Conservation (phyloP, 2,888 invertebrate species). For the Oscheius sp. region DNA sequence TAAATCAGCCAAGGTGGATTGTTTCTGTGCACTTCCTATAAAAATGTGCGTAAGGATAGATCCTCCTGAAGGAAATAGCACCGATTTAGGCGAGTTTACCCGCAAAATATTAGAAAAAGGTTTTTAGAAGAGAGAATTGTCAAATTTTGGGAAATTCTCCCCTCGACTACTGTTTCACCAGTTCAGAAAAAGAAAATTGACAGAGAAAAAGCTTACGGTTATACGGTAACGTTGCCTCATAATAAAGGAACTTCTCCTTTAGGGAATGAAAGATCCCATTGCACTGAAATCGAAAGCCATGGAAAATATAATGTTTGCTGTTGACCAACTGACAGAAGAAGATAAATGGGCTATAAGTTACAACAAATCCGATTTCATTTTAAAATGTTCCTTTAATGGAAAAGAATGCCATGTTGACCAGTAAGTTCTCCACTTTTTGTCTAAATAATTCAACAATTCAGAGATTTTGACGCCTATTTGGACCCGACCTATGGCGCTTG, state of each 20-base stretch:
- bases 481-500: constrained; percentile 73
- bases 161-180: constrained; percentile 59
- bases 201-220: constrained; percentile 67
- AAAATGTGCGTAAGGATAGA: constrained; percentile 70
- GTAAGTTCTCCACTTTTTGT: constrained; percentile 48
- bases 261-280: constrained; percentile 71
- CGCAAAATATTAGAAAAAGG: neutral
- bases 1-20: constrained; percentile 46
- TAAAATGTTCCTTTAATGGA: constrained; percentile 72
- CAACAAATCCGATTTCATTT: constrained; percentile 65
- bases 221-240: no score
- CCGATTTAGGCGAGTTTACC: constrained; percentile 39
- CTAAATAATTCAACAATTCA: constrained; percentile 43
- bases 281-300: constrained; percentile 69
- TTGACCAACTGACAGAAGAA: constrained; percentile 61
- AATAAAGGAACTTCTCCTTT: no score
- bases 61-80: constrained; percentile 45
- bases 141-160: constrained; percentile 67
- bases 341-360: constrained; percentile 54
- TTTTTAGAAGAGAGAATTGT: constrained; percentile 58
- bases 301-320: constrained; percentile 72
- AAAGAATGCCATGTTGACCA: constrained; percentile 68
- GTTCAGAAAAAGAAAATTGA: constrained; percentile 60
- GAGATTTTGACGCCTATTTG: constrained; percentile 68
- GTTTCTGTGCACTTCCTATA: constrained; percentile 64